Percentiles rank a stretch among this genome's conserved stretches.
phyloP scores from a whole-genome alignment of 2,888 invertebrate species.

The Rhagophthalmus giganteus region DNA sequence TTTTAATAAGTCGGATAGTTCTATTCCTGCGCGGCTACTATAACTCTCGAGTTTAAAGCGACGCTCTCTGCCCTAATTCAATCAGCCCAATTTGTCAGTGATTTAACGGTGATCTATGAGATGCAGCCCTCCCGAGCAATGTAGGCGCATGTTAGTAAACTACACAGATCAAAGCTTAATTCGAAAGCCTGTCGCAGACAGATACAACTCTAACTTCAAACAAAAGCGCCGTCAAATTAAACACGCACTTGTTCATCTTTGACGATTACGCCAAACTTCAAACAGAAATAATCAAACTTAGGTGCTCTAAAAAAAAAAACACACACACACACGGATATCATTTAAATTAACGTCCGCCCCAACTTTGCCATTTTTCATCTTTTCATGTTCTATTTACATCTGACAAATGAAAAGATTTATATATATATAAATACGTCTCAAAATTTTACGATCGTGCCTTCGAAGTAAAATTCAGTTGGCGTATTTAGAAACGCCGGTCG shows the following conservation, averaged over 20 bases:
- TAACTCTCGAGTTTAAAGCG: not conserved
- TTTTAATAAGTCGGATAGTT: too few relatives aligned
- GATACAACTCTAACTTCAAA: slow-evolving; percentile 19
- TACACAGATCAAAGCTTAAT: slow-evolving; percentile 21
- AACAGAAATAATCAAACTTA: slow-evolving; percentile 4
- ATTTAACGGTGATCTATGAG: slow-evolving; percentile 11
- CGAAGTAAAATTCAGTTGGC: slow-evolving; percentile 3
- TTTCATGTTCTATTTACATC: not conserved
- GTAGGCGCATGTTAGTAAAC: slow-evolving; percentile 19
- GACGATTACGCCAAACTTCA: slow-evolving; percentile 10
- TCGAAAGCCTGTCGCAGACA: slow-evolving; percentile 16
- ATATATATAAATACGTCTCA: slow-evolving; percentile 1
- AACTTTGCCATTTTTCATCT: not conserved
- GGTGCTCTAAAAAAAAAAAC: too few relatives aligned
- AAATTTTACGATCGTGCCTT: slow-evolving; percentile 4
- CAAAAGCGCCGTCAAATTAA: slow-evolving; percentile 19
- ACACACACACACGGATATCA: too few relatives aligned
- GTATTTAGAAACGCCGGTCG: slow-evolving; percentile 4
- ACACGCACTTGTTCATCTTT: slow-evolving; percentile 12
- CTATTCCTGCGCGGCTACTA: not conserved
- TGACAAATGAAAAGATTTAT: not conserved
- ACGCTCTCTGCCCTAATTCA: not conserved
- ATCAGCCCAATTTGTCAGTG: slow-evolving; percentile 4
- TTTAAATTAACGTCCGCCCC: too few relatives aligned
- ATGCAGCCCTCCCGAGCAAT: slow-evolving; percentile 12